phyloP scores from a whole-genome alignment of 2,888 invertebrate genomes.

The Coenonympha arcania region DNA sequence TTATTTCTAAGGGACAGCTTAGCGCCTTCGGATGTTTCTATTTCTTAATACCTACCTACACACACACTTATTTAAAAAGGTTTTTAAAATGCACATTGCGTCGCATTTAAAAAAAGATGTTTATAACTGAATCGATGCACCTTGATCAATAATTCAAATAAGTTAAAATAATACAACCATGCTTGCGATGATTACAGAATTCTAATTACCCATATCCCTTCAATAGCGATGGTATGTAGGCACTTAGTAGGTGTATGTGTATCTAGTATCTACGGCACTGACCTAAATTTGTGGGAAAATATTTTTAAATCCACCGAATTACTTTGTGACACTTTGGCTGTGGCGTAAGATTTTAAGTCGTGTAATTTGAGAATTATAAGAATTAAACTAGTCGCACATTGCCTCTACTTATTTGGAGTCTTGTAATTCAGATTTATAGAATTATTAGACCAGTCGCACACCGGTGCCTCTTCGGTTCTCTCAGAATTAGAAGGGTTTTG shows the following conservation, averaged over 20 bases:
- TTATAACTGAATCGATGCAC: conserved; percentile 10
- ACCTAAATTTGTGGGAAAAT: conserved; percentile 65
- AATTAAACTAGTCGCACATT: too few species aligned
- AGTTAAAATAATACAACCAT: conserved; percentile 13
- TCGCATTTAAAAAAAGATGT: conserved; percentile 5
- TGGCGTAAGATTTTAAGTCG: conserved; percentile 34
- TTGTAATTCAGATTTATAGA: too few species aligned
- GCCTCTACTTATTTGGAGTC: too few species aligned
- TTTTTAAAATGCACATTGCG: conserved; percentile 14
- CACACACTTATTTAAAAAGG: conserved; percentile 1
- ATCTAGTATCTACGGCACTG: conserved; percentile 51
- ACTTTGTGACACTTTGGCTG: conserved; percentile 30
- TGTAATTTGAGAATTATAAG: too few species aligned
- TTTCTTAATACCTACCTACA: conserved; percentile 9
- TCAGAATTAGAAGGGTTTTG: too few species aligned
- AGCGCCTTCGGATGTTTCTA: conserved; percentile 47
- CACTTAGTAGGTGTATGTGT: too few species aligned
- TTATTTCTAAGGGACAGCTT: conserved; percentile 48
- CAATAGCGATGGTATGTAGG: conserved; percentile 57
- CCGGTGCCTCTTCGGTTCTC: too few species aligned
- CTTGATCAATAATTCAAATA: conserved; percentile 21
- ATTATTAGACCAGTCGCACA: too few species aligned
- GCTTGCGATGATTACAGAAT: conserved; percentile 39
- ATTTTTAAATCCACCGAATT: conserved; percentile 37
- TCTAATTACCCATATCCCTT: conserved; percentile 62